Evolutionary conservation across 2,888 invertebrate species (phyloP).

Genomic region (Lissonota sp.): DNA sequence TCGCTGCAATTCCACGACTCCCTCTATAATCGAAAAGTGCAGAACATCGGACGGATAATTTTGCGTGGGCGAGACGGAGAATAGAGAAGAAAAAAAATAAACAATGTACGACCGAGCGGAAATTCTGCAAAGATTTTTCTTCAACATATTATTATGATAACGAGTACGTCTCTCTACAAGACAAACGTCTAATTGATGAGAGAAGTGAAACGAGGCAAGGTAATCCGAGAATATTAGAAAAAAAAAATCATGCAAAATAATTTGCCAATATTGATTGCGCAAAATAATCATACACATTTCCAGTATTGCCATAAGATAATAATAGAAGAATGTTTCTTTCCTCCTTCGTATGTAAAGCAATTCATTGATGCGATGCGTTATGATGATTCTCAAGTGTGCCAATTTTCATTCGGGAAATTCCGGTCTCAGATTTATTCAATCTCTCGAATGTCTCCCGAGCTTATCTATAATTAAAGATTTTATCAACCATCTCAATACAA

Average conservation of each 20-base stretch:
- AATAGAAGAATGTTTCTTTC: neutral
- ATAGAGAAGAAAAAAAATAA: neutral
- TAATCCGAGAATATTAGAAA: neutral
- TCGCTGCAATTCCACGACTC: neutral
- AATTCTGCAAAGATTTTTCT: constrained; percentile 19
- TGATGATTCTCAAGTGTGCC: neutral
- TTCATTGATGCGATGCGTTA: neutral
- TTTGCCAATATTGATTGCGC: neutral
- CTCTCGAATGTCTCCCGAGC: constrained; percentile 2
- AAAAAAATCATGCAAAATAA: neutral
- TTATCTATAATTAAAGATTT: neutral
- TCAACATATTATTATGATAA: neutral
- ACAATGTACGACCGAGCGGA: constrained; percentile 5
- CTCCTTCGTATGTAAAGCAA: neutral
- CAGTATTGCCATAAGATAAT: neutral
- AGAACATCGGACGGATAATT: constrained; percentile 28
- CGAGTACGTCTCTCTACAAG: neutral
- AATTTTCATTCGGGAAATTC: neutral
- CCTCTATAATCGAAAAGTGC: constrained; percentile 3
- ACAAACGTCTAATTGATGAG: neutral
- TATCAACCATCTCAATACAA: neutral
- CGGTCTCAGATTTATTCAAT: neutral
- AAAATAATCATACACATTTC: neutral
- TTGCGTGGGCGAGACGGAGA: constrained; percentile 25
- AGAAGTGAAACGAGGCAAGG: neutral